Conservation (phyloP, 2,888 invertebrate species). For the Sphaeridia pumilis region DNA sequence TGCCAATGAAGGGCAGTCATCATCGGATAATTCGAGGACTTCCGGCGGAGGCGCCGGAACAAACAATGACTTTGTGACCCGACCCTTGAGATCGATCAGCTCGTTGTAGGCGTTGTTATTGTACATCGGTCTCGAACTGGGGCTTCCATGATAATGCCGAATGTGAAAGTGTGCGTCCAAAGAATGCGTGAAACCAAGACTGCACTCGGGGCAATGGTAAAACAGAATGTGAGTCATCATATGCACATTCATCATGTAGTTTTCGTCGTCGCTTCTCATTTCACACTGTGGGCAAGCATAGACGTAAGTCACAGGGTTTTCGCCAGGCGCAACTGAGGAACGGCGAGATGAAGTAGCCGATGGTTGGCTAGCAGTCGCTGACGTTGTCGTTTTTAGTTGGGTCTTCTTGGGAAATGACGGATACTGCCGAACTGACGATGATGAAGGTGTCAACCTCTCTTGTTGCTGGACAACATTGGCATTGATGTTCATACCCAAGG, state of each 20-base stretch:
- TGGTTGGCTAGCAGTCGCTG: no score
- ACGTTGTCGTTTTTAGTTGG: no score
- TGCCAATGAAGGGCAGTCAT: no score
- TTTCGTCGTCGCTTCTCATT: constrained; percentile 12
- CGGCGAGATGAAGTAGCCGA: no score
- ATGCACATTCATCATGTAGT: constrained; percentile 17
- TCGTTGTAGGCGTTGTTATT: constrained; percentile 11
- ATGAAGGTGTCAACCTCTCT: no score
- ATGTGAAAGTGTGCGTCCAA: constrained; percentile 22
- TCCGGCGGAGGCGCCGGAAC: no score
- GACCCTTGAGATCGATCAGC: constrained; percentile 8
- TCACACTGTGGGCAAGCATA: constrained; percentile 20
- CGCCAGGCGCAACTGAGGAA: neutral
- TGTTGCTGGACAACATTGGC: no score
- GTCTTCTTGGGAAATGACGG: no score
- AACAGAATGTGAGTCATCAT: constrained; percentile 17
- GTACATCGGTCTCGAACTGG: constrained; percentile 6
- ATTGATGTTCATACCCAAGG: no score
- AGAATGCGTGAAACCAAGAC: constrained; percentile 11
- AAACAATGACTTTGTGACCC: constrained; percentile 5
- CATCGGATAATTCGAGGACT: no score
- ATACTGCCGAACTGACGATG: no score
- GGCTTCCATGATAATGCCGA: constrained; percentile 16
- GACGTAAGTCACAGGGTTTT: no score
- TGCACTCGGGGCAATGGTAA: constrained; percentile 18